Evolutionary conservation across 2,113 vertebrate species (phyloP).

Genomic region (Prochilodus magdalenae): DNA sequence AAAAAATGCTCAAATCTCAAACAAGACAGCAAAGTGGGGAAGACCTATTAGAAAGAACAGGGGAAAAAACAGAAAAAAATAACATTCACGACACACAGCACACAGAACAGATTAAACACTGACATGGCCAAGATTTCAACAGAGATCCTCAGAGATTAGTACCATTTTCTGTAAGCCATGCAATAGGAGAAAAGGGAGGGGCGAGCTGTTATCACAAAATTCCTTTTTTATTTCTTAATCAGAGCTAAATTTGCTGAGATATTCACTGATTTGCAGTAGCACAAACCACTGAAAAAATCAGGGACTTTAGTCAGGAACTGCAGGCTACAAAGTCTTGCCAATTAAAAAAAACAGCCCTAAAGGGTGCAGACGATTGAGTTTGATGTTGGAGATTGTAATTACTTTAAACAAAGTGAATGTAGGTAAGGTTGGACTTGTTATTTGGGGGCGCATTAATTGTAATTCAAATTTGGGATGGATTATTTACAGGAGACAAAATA

Average conservation of each 20-base stretch:
- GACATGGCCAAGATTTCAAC: conserved; percentile 60
- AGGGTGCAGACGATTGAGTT: conserved; percentile 4
- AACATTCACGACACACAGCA: conserved; percentile 70
- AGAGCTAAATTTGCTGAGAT: conserved; percentile 41
- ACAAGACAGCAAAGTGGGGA: conserved; percentile 56
- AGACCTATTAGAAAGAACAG: conserved; percentile 56
- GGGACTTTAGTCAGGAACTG: background rate
- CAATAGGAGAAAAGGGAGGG: conserved; percentile 65
- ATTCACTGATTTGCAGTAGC: background rate
- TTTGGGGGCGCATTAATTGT: background rate
- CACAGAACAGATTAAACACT: conserved; percentile 72
- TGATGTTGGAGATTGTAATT: background rate
- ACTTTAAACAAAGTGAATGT: conserved; percentile 39
- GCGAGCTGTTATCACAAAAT: conserved; percentile 55
- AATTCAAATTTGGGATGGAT: conserved; percentile 32
- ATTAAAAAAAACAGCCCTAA: conserved; percentile 1
- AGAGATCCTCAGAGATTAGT: conserved; percentile 63
- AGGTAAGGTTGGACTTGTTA: background rate
- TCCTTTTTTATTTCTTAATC: background rate
- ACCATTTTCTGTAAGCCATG: conserved; percentile 65
- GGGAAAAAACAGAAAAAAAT: conserved; percentile 44
- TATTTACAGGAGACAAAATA: conserved; percentile 74
- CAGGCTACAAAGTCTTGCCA: background rate
- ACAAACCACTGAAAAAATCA: conserved; percentile 6
- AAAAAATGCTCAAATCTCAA: conserved; percentile 65